Evolutionary conservation across 2,888 invertebrate genomes (phyloP).

Genomic region (Cetonia aurata): DNA sequence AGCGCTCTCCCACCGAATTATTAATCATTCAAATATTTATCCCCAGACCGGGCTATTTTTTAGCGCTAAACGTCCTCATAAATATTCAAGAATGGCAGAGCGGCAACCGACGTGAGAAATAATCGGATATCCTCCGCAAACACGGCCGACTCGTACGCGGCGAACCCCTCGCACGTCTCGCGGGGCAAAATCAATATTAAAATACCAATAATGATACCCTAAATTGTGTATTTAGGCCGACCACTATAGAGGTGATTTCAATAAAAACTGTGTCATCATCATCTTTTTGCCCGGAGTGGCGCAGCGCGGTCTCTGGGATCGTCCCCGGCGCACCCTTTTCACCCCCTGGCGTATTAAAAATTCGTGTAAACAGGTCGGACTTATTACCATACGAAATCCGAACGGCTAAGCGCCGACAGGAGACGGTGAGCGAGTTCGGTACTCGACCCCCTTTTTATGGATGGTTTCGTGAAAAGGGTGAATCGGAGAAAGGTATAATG

Average conservation of each 20-base stretch:
- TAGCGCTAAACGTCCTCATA: constrained; percentile 29
- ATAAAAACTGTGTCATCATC: constrained; percentile 40
- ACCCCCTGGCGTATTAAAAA: constrained; percentile 8
- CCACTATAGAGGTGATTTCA: constrained; percentile 32
- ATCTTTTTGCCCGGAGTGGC: constrained; percentile 16
- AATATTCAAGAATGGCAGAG: constrained; percentile 28
- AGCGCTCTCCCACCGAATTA: background rate
- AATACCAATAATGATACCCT: constrained; percentile 40
- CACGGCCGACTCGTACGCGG: background rate
- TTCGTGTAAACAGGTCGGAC: constrained; percentile 27
- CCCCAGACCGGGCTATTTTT: constrained; percentile 9
- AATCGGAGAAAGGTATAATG: no score
- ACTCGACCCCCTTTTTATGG: no score
- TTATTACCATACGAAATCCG: constrained; percentile 34
- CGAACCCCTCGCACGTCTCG: background rate
- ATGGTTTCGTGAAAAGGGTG: no score
- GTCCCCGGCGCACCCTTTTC: constrained; percentile 15
- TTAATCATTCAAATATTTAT: constrained; percentile 24
- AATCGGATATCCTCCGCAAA: constrained; percentile 33
- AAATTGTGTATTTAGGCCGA: constrained; percentile 42
- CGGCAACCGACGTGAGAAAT: constrained; percentile 28
- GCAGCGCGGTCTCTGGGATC: background rate
- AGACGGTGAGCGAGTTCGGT: background rate
- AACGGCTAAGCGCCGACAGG: background rate
- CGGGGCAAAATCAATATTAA: constrained; percentile 31